Base-by-base conservation (phyloP, 2,888 invertebrate genomes). In the Eueremaeus valkanovi region DNA sequence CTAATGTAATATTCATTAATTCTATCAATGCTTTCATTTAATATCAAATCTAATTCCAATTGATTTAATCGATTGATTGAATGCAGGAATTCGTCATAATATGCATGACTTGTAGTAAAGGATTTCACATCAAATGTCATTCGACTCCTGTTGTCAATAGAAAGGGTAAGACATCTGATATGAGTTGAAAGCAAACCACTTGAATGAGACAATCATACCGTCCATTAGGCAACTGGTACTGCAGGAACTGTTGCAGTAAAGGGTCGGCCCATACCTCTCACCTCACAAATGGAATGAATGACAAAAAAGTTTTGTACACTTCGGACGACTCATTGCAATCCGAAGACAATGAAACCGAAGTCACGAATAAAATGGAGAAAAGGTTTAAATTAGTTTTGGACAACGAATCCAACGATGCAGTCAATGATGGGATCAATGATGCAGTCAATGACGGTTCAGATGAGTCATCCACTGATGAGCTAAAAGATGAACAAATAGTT, bases 101-200 rank as follows among this genome's bases (percentile, higher is more conserved):
- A 61, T 94, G 95, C 84, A 89, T 89, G 79, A 88, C 88, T 49
- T 95, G 95, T 83, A 90, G 91, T 66, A 92, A 93, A 83, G 90
- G 90, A 6, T 95, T 91, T 82, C 95, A 95, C 83, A 87, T 89
- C 77, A 85, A 87, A 42, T 95, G 94, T 81, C 94, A 93, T 81
- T 85, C 87, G 42, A 92, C 93, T 5, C 78, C 81, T 72, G 80
- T 85, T 45, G 76, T 78, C 21, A 81, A 82, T 6, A 85, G 84
- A 79, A 81, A 78, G 78, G 84, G 84, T 82, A 81, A 79, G 76
- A 81, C 61, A 58, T 24, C 5, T 24, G 16, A 3, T 31, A n/a
- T 24, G 11, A 16, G 21, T n/a, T n/a, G n/a, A n/a, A n/a, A n/a
- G 16, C 61, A 61, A 61, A 21, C 18, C 13, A n/a, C 5, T 29